phyloP scores from a whole-genome alignment of 1,140 invertebrate genomes.

The Platyscapa corneri region DNA sequence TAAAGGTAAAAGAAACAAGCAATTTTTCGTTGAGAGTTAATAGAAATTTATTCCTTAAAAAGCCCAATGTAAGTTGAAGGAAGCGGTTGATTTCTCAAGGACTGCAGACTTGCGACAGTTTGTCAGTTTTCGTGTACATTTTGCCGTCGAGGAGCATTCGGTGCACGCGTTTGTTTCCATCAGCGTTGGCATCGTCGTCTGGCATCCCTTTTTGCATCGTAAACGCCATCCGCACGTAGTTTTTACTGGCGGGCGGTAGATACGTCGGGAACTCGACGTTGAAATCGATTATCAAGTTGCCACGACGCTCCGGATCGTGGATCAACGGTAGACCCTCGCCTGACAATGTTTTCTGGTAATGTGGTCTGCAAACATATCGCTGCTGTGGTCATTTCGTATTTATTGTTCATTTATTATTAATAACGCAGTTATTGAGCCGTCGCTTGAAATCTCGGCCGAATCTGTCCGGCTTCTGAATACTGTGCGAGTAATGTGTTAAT shows the following conservation, averaged over 20 bases:
- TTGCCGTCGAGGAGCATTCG: constrained; percentile 40
- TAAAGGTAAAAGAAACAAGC: neutral
- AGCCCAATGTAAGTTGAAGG: neutral
- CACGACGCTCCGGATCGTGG: constrained; percentile 71
- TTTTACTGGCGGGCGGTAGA: constrained; percentile 72
- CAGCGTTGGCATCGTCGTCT: neutral
- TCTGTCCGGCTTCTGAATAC: too few species aligned
- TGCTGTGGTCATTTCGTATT: neutral
- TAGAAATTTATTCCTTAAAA: constrained; percentile 12
- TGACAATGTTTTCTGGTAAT: constrained; percentile 77
- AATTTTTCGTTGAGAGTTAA: neutral
- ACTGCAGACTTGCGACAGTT: constrained; percentile 5
- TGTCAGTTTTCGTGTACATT: constrained; percentile 33
- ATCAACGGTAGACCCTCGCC: constrained; percentile 79
- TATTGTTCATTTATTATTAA: neutral
- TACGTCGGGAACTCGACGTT: constrained; percentile 76
- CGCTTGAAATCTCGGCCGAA: too few species aligned
- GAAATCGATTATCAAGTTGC: constrained; percentile 76
- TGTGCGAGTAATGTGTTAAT: too few species aligned
- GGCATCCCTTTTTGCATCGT: constrained; percentile 35
- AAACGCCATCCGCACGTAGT: constrained; percentile 73
- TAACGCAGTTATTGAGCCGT: too few species aligned
- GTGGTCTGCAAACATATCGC: constrained; percentile 69
- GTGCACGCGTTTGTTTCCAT: neutral
- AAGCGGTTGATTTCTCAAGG: neutral